phyloP scores from a whole-genome alignment of 2,888 invertebrate species.

The Tethea ocularis region DNA sequence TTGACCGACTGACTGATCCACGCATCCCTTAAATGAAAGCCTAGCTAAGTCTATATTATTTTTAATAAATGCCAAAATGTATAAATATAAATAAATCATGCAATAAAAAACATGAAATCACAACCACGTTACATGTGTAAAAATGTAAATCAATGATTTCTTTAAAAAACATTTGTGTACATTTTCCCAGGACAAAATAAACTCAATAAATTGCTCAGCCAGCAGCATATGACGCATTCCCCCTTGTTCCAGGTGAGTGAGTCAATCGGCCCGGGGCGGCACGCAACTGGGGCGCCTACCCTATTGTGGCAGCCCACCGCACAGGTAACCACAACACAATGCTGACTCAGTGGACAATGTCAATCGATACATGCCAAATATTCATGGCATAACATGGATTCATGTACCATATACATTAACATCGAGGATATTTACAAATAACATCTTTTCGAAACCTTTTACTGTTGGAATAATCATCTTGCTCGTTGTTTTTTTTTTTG shows the following conservation, averaged over 20 bases:
- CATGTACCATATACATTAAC: background rate
- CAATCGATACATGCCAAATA: background rate
- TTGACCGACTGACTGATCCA: no score
- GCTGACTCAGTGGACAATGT: background rate
- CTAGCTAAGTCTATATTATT: no score
- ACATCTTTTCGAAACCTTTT: no score
- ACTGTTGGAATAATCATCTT: no score
- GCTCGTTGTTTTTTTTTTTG: no score
- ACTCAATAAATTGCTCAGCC: slow-evolving; percentile 40
- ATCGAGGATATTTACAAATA: no score
- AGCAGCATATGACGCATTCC: slow-evolving; percentile 47
- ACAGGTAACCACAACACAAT: slow-evolving; percentile 24
- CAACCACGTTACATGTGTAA: background rate
- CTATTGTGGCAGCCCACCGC: slow-evolving; percentile 32
- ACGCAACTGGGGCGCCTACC: slow-evolving; percentile 51
- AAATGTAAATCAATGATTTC: slow-evolving; percentile 23
- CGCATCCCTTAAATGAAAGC: no score
- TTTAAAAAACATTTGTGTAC: slow-evolving; percentile 27
- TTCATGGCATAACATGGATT: background rate
- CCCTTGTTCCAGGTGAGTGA: slow-evolving; percentile 72
- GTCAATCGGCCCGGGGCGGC: slow-evolving; percentile 44
- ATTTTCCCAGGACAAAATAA: slow-evolving; percentile 29
- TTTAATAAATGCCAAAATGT: background rate
- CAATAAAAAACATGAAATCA: slow-evolving; percentile 18
- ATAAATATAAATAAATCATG: slow-evolving; percentile 23